Percentiles rank a stretch among this genome's conserved stretches.
phyloP scores from a whole-genome alignment of 1,140 invertebrate genomes.

The Hestina assimilis region DNA sequence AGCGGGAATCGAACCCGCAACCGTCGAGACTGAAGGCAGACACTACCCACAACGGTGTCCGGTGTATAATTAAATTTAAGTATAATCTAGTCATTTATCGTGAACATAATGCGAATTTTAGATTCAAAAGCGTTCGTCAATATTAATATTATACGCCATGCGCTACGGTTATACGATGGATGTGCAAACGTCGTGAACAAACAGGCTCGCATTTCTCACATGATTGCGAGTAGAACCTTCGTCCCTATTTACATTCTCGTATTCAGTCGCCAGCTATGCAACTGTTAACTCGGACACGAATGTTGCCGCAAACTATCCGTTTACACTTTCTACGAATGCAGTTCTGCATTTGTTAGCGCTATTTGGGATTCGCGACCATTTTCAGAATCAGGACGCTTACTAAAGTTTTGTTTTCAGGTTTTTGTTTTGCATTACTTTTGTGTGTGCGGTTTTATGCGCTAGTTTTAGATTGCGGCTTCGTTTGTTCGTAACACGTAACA shows the following conservation, averaged over 20 bases:
- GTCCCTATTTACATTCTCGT: conserved; percentile 32
- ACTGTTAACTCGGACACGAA: conserved; percentile 35
- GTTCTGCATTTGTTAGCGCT: conserved; percentile 30
- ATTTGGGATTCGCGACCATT: conserved; percentile 19
- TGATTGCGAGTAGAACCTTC: conserved; percentile 25
- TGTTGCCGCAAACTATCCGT: conserved; percentile 34
- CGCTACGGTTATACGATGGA: conserved; percentile 21
- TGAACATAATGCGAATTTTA: conserved; percentile 3
- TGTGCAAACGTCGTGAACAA: conserved; percentile 26
- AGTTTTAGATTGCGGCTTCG: conserved; percentile 1
- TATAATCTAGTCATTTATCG: too few species aligned
- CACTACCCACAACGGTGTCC: too few species aligned
- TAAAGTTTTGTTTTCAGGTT: conserved; percentile 5
- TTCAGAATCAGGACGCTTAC: conserved; percentile 15
- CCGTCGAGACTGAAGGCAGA: too few species aligned
- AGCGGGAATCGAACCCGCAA: too few species aligned
- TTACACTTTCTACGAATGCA: conserved; percentile 35
- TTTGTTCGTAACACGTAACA: neutral
- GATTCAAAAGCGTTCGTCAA: conserved; percentile 11
- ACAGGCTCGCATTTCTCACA: conserved; percentile 31
- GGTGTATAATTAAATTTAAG: too few species aligned
- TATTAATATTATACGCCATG: conserved; percentile 15
- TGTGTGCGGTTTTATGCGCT: conserved; percentile 2
- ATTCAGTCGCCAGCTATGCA: conserved; percentile 31
- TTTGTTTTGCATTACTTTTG: conserved; percentile 9